Conservation (phyloP, 2,888 invertebrate species). For the Stegana nigrithorax region DNA sequence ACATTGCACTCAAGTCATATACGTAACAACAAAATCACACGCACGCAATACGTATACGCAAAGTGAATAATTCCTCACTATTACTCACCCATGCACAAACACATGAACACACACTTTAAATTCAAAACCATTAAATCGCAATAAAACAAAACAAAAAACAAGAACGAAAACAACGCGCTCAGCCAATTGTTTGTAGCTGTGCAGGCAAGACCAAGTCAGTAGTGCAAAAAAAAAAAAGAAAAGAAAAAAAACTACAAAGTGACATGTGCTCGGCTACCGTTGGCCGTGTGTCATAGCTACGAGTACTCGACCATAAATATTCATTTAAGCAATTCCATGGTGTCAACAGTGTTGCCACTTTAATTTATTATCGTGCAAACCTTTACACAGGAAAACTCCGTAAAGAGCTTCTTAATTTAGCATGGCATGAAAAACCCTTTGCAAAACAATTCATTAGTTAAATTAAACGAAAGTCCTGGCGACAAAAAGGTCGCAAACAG, state of each 20-base stretch:
- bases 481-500: slow-evolving; percentile 8
- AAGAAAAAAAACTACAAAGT: slow-evolving; percentile 34
- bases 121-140: not conserved
- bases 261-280: too few relatives aligned
- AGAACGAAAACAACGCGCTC: not conserved
- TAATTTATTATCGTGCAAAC: slow-evolving; percentile 51
- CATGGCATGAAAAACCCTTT: slow-evolving; percentile 18
- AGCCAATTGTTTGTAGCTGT: too few relatives aligned
- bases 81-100: not conserved
- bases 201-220: too few relatives aligned
- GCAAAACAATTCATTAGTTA: slow-evolving; percentile 57
- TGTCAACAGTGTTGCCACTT: slow-evolving; percentile 48
- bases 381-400: slow-evolving; percentile 40
- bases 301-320: slow-evolving; percentile 46
- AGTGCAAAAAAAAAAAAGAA: too few relatives aligned
- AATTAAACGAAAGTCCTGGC: too few relatives aligned
- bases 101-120: too few relatives aligned
- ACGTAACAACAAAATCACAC: not conserved
- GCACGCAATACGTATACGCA: not conserved
- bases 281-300: not conserved
- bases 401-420: slow-evolving; percentile 50
- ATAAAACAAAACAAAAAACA: not conserved
- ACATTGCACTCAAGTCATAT: not conserved
- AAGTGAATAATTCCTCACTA: too few relatives aligned
- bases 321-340: slow-evolving; percentile 50